Percentiles rank a stretch among this genome's conserved stretches.
phyloP scores from a whole-genome alignment of 1,140 invertebrate species.

The Limonius californicus region DNA sequence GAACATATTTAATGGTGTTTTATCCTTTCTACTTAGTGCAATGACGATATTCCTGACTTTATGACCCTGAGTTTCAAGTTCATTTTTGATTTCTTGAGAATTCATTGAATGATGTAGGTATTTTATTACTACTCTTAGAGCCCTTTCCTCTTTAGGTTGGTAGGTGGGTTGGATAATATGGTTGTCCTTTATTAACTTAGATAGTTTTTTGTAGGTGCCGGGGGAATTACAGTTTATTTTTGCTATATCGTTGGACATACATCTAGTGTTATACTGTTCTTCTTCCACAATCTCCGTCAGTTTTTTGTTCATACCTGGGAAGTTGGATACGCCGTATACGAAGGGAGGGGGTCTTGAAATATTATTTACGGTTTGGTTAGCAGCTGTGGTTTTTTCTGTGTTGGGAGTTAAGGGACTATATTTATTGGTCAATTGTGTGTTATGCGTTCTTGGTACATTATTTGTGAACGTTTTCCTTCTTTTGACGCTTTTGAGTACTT shows the following conservation, averaged over 20 bases:
- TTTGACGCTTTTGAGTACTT: too few relatives aligned
- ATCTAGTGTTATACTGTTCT: conserved; percentile 8
- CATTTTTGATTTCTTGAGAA: not conserved
- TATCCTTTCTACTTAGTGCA: not conserved
- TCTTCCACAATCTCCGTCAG: not conserved
- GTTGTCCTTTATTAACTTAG: not conserved
- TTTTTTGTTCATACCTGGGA: not conserved
- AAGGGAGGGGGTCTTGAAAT: conserved; percentile 8
- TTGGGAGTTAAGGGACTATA: too few relatives aligned
- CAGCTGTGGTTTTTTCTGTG: too few relatives aligned
- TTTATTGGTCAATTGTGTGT: too few relatives aligned
- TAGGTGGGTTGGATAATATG: conserved; percentile 10
- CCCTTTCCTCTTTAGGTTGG: conserved; percentile 1
- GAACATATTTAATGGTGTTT: too few relatives aligned
- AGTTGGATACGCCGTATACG: conserved; percentile 5
- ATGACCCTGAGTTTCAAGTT: not conserved
- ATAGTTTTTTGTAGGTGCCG: conserved; percentile 12
- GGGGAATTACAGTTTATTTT: not conserved
- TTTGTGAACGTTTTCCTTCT: too few relatives aligned
- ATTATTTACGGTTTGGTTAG: too few relatives aligned
- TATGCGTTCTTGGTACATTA: too few relatives aligned
- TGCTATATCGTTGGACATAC: not conserved
- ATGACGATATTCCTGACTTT: conserved; percentile 9
- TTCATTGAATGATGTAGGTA: conserved; percentile 8
- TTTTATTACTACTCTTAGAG: not conserved